Base-by-base conservation (phyloP, 2,113 vertebrate species). In the Sakesphorus luctuosus region DNA sequence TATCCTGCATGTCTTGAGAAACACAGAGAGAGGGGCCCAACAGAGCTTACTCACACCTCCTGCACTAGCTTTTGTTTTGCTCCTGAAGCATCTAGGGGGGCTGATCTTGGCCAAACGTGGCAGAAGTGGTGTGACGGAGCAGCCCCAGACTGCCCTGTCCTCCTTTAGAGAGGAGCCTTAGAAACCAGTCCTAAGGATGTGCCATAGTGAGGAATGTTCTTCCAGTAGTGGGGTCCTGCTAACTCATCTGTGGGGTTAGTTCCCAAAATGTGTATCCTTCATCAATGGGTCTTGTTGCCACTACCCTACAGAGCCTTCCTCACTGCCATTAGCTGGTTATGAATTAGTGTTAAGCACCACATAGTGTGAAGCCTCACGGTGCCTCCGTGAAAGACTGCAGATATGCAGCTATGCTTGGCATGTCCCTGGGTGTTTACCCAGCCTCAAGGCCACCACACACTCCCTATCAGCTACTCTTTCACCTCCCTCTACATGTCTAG, bases 361-460 rank as follows among this genome's bases (percentile, higher is more conserved):
- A 2, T 1, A 4, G 25, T 28, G 16, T 26, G 63, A 36, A 52
- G 72, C 50, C 18, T 73, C 15, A 2, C 25, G 0, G 0, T n/a
- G 68, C 59, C 67, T 61, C 35, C 29, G n/a, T 21, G 59, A 46
- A 74, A 73, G 36, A 7, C 72, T 23, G 44, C 36, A 83, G 72
- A n/a, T 47, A 28, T 1, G 8, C 40, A 35, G 74, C 11, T 10
- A 6, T 5, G 47, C 63, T 55, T 19, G 18, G 50, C 5, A 1
- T 55, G 63, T 58, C 4, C 24, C 79, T 15, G 25, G 58, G 0
- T 81, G 43, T 93, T 92, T 87, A 75, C 53, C 40, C 59, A 58
- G 72, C 43, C 89, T 25, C 80, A 65, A 95, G 94, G 91, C 36
- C 84, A 69, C 40, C 0, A 4, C 0, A 0, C 2, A 0, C 50